Percentiles rank a stretch among this genome's conserved stretches.
These are phyloP conservation scores for Biston betularia DNA, from an alignment of 2,888 invertebrate species.

Conservation along the genomic window DNA sequence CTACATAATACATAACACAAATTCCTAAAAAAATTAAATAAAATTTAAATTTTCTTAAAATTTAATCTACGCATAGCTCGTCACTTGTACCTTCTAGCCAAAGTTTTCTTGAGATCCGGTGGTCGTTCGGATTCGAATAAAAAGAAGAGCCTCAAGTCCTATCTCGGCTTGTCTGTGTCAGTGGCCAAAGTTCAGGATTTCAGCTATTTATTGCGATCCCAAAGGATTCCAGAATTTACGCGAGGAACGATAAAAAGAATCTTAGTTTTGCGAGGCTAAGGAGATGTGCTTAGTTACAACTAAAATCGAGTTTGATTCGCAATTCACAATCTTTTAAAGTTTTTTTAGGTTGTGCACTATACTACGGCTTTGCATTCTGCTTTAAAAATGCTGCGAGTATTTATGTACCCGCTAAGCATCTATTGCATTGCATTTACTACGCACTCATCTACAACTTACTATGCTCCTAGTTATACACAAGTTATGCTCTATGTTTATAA, in stretches of 20 bases:
- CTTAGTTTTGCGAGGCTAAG: constrained; percentile 49
- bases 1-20: too few relatives aligned
- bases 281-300: constrained; percentile 32
- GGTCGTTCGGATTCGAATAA: constrained; percentile 43
- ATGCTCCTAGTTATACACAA: too few relatives aligned
- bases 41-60: too few relatives aligned
- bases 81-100: not conserved
- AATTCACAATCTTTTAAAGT: not conserved
- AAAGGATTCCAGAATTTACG: constrained; percentile 78
- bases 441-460: too few relatives aligned
- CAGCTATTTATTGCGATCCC: constrained; percentile 83
- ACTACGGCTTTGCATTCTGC: too few relatives aligned
- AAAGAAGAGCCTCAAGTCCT: constrained; percentile 65
- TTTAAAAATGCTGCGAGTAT: too few relatives aligned
- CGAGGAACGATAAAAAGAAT: constrained; percentile 72
- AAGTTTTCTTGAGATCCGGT: constrained; percentile 1
- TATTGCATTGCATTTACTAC: too few relatives aligned
- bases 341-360: too few relatives aligned
- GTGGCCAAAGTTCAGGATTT: constrained; percentile 81
- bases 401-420: too few relatives aligned
- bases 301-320: constrained; percentile 7
- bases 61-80: too few relatives aligned
- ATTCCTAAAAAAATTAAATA: too few relatives aligned
- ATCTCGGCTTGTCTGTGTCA: constrained; percentile 71
- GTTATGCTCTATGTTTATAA: too few relatives aligned